phyloP scores from a whole-genome alignment of 1,140 invertebrate genomes.

The Nasonia giraulti region DNA sequence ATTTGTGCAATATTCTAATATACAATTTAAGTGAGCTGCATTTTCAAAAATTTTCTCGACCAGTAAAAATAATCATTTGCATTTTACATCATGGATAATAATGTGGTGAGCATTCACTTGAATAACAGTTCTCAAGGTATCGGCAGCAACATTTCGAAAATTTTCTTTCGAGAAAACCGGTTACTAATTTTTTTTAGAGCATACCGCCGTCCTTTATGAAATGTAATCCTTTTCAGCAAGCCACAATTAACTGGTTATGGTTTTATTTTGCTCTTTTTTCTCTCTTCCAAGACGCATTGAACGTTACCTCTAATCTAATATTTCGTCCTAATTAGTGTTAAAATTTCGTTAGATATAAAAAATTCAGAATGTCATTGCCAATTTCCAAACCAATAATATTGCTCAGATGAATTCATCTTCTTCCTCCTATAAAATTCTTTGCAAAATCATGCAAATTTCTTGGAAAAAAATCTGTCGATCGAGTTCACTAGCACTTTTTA shows the following conservation, averaged over 20 bases:
- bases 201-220: neutral
- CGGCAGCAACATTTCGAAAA: neutral
- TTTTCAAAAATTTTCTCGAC: neutral
- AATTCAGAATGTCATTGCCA: too few relatives aligned
- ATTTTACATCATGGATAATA: conserved; percentile 1
- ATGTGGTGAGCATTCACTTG: conserved; percentile 1
- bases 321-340: too few relatives aligned
- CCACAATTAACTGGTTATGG: neutral
- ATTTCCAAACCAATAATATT: too few relatives aligned
- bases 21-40: neutral
- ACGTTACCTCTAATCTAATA: too few relatives aligned
- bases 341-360: too few relatives aligned
- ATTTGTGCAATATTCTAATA: neutral
- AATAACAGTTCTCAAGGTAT: neutral
- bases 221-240: neutral
- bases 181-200: neutral
- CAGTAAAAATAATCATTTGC: neutral
- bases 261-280: neutral
- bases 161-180: neutral
- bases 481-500: too few relatives aligned
- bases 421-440: too few relatives aligned
- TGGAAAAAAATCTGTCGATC: too few relatives aligned
- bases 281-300: neutral
- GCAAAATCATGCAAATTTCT: neutral
- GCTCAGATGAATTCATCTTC: too few relatives aligned